A percentile compares a stretch with the other conserved stretches of the same genome.
phyloP scores from a whole-genome alignment of 2,888 invertebrate genomes.

The Stenchaetothrips biformis region DNA sequence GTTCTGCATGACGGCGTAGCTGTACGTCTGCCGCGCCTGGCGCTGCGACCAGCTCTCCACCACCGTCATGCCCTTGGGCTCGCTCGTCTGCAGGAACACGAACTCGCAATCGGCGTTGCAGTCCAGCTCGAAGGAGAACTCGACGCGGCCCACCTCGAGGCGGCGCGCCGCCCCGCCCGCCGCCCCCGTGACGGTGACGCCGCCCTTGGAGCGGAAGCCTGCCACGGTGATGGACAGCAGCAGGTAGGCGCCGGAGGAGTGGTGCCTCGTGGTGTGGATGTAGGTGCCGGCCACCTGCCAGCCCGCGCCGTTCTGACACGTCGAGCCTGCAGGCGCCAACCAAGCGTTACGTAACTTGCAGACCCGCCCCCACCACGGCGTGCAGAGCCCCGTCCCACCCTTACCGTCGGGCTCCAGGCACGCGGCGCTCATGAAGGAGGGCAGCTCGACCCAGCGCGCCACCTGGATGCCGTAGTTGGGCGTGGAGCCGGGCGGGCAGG shows the following conservation, averaged over 20 bases:
- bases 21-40: slow-evolving; percentile 43
- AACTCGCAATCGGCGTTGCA: slow-evolving; percentile 52
- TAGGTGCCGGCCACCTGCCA: slow-evolving; percentile 51
- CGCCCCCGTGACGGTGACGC: slow-evolving; percentile 39
- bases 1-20: slow-evolving; percentile 45
- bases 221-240: slow-evolving; percentile 48
- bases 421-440: slow-evolving; percentile 46
- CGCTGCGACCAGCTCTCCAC: slow-evolving; percentile 47
- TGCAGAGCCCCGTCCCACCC: no score
- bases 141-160: slow-evolving; percentile 47
- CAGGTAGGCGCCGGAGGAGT: slow-evolving; percentile 49
- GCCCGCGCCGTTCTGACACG: slow-evolving; percentile 41
- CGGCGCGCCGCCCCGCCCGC: slow-evolving; percentile 41
- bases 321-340: slow-evolving; percentile 31
- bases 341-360: no score
- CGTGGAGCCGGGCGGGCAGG: slow-evolving; percentile 49
- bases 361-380: no score
- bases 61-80: slow-evolving; percentile 44
- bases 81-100: slow-evolving; percentile 49
- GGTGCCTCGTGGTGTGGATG: slow-evolving; percentile 49
- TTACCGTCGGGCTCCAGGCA: slow-evolving; percentile 44
- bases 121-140: slow-evolving; percentile 51
- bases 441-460: slow-evolving; percentile 48
- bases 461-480: slow-evolving; percentile 51
- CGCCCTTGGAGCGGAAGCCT: slow-evolving; percentile 47